Evolutionary conservation across 2,797 vertebrate species (phyloP).

Genomic region (Agapornis canus): DNA sequence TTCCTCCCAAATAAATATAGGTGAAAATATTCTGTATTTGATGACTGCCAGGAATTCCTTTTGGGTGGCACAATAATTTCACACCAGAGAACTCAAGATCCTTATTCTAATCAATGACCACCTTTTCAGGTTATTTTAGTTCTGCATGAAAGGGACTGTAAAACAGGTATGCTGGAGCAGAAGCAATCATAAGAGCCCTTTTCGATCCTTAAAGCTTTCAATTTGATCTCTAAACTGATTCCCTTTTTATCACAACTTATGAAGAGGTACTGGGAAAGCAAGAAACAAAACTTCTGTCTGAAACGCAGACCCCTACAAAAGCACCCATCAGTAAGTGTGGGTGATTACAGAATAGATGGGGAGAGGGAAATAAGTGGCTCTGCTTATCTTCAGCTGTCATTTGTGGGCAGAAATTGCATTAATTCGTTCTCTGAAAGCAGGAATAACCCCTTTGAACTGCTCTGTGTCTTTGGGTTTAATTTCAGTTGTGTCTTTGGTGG

Average conservation of each 20-base stretch:
- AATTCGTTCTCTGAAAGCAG: background rate
- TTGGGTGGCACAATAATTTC: slow-evolving; percentile 21
- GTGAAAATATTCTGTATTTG: slow-evolving; percentile 23
- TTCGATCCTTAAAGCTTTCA: background rate
- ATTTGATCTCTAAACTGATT: background rate
- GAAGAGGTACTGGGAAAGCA: background rate
- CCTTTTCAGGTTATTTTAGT: slow-evolving; percentile 11
- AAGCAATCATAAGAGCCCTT: background rate
- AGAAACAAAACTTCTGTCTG: background rate
- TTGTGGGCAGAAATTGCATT: background rate
- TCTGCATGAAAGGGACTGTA: background rate
- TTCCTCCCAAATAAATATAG: slow-evolving; percentile 39
- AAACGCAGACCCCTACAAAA: background rate
- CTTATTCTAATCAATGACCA: background rate
- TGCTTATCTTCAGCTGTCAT: background rate
- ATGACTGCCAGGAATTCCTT: background rate
- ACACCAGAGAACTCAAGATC: background rate
- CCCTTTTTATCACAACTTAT: background rate
- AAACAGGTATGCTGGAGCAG: background rate
- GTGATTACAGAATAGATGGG: background rate
- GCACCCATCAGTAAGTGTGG: background rate
- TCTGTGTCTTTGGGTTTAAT: background rate
- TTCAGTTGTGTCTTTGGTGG: background rate
- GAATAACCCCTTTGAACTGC: background rate
- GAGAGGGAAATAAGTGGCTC: background rate